Evolutionary conservation across 2,113 vertebrate species (phyloP), one percentile per base, ranked within the genome.

Genomic region (Ceyx margarethae): DNA sequence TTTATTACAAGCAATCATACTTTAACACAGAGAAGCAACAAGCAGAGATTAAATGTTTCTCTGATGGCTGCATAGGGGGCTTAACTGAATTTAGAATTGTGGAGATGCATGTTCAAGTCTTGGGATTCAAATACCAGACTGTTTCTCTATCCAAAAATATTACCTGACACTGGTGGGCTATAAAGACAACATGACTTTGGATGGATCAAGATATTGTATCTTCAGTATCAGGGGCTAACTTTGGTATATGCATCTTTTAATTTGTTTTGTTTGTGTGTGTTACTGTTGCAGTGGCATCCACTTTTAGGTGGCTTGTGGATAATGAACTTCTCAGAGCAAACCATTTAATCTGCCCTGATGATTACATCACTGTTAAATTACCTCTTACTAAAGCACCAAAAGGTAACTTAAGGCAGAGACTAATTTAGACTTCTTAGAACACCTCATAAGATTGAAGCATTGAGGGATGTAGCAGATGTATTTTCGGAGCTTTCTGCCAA

Each of bases 281-380:
- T 69, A 6, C 83, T 75, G 7, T 94, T 92, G 31, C 82, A 99
- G 99, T 98, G 85, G 95, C 98, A 65, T 98, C 98, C 5, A 85
- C 97, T 53, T 98, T 98, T 87, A 91, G 93, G 61, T 97, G 97
- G 97, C 98, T 97, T 81, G 97, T 99, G 56, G 98, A 99, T 96
- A 97, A 91, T 6, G 87, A 97, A 26, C 94, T 99, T 66, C 98
- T 99, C 5, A 95, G 93, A 95, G 98, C 94, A 53, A 96, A 98
- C 74, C 95, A 98, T 87, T 94, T 99, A 90, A 98, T 98, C 88
- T 98, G 97, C 60, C 98, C 98, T 1, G 94, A 97, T 20, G 98
- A 99, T 95, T 99, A 99, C 89, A 97, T 98, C 92, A 93, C 83
- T 5, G 93, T 97, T 10, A 88, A 88, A 15, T 58, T 43, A 19